phyloP scores from a whole-genome alignment of 1,140 invertebrate species.

The Stenopsyche tienmushanensis region DNA sequence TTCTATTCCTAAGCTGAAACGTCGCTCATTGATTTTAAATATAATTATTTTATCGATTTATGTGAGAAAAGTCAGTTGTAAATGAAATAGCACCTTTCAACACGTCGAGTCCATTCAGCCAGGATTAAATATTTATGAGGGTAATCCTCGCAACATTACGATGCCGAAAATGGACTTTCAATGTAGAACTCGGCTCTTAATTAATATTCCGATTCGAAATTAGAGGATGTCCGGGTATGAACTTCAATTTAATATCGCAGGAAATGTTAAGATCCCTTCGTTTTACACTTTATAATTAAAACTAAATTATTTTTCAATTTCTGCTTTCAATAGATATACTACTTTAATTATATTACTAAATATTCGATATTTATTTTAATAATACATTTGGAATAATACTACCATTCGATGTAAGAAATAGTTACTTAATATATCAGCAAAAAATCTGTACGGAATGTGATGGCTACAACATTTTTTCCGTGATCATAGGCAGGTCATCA shows the following conservation, averaged over 20 bases:
- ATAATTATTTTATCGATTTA: too few species aligned
- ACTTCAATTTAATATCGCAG: neutral
- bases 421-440: too few species aligned
- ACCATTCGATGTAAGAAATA: too few species aligned
- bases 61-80: too few species aligned
- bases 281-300: neutral
- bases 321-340: neutral
- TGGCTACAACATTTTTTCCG: too few species aligned
- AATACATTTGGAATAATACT: too few species aligned
- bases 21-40: too few species aligned
- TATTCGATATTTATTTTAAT: neutral
- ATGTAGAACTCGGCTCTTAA: neutral
- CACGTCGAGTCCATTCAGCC: neutral
- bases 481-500: too few species aligned
- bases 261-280: neutral
- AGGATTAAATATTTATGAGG: constrained; percentile 14
- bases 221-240: neutral
- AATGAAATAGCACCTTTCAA: neutral
- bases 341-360: neutral
- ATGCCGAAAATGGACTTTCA: constrained; percentile 9
- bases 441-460: too few species aligned
- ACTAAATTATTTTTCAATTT: neutral
- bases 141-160: constrained; percentile 3
- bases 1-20: too few species aligned
- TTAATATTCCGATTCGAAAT: neutral